Evolutionary conservation across 2,797 vertebrate species (phyloP).

Genomic region (Pangasius krempfi): DNA sequence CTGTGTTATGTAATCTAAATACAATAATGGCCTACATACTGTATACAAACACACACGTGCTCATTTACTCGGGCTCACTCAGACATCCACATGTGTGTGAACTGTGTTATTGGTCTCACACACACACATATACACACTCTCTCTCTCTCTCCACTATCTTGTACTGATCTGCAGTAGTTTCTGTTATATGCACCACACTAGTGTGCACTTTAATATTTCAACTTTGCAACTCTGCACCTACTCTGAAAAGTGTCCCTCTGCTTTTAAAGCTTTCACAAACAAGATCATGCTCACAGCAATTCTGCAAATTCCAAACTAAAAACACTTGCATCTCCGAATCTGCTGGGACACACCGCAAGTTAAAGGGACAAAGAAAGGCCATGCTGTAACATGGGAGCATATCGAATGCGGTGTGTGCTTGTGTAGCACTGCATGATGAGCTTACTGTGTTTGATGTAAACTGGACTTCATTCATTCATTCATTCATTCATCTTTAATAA

Average conservation of each 20-base stretch:
- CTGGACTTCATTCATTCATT: background rate
- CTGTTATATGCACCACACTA: conserved; percentile 38
- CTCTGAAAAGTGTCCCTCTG: conserved; percentile 12
- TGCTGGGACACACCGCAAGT: background rate
- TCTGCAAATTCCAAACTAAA: background rate
- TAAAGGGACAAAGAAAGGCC: background rate
- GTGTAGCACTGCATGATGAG: background rate
- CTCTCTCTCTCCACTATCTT: background rate
- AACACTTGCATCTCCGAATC: background rate
- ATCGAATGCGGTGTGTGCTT: background rate
- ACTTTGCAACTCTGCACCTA: conserved; percentile 39
- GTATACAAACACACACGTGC: conserved; percentile 44
- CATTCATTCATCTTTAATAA: background rate
- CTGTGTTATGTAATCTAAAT: conserved; percentile 78
- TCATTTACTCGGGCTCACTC: conserved; percentile 26
- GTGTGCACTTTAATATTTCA: conserved; percentile 51
- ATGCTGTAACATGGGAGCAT: background rate
- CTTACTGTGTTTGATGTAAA: background rate
- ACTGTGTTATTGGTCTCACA: background rate
- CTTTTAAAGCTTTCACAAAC: conserved; percentile 4
- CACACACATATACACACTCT: background rate
- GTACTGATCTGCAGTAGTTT: conserved; percentile 17
- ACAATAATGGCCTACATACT: conserved; percentile 83
- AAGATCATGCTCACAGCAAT: background rate
- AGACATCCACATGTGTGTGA: conserved; percentile 1